A percentile compares a stretch with the other conserved stretches of the same genome.
Conservation (phyloP, 2,888 invertebrate genomes). For the Megamerina dolium region DNA sequence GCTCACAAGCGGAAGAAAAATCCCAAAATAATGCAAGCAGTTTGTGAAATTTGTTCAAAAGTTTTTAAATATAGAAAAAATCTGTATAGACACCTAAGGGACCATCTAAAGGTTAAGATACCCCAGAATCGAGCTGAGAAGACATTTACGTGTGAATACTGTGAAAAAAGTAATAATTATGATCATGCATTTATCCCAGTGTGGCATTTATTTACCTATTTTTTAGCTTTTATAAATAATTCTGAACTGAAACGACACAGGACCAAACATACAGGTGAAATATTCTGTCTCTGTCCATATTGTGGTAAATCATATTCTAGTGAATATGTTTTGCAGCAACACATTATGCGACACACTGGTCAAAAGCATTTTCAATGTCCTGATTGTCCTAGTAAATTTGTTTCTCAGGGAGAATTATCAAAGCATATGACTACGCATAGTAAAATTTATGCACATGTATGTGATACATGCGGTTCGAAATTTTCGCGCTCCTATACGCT, state of each 20-base stretch:
- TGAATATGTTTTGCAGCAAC: slow-evolving; percentile 55
- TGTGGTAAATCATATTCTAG: slow-evolving; percentile 53
- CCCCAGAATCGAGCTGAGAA: slow-evolving; percentile 13
- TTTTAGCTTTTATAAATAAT: slow-evolving; percentile 51
- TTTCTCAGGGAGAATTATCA: slow-evolving; percentile 53
- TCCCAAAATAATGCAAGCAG: too few relatives aligned
- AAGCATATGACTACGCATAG: slow-evolving; percentile 52
- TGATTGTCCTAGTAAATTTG: slow-evolving; percentile 56
- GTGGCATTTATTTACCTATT: background rate
- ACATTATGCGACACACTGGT: slow-evolving; percentile 54
- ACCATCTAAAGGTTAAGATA: too few relatives aligned
- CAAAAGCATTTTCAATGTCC: slow-evolving; percentile 53
- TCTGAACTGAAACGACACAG: slow-evolving; percentile 55
- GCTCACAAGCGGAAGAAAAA: too few relatives aligned
- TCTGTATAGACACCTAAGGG: too few relatives aligned
- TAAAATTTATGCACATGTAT: slow-evolving; percentile 57
- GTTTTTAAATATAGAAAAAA: too few relatives aligned
- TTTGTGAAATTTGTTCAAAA: too few relatives aligned
- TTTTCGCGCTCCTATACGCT: slow-evolving; percentile 56
- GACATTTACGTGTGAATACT: slow-evolving; percentile 20
- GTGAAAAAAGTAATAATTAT: slow-evolving; percentile 20
- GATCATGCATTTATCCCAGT: too few relatives aligned
- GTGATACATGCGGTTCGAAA: slow-evolving; percentile 58
- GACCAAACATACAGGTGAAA: slow-evolving; percentile 53
- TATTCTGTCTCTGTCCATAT: slow-evolving; percentile 54